These are phyloP conservation scores for Lampris megalopsis DNA, from an alignment of 2,113 vertebrate species.

Conservation along the genomic window DNA sequence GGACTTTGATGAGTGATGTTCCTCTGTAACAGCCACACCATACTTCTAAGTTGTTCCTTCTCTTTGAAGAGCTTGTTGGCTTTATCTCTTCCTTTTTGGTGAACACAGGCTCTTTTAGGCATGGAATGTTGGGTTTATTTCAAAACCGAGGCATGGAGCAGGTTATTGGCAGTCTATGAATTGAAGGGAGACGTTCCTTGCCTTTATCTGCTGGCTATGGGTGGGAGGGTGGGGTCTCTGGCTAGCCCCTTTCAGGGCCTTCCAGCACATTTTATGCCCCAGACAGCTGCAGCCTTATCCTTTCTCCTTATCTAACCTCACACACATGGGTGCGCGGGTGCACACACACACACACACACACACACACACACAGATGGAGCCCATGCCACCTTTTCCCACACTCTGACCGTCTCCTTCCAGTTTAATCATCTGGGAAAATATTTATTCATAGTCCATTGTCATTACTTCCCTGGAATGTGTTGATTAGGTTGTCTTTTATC, in stretches of 20 bases:
- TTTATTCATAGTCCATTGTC: constrained; percentile 65
- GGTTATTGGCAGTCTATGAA: constrained; percentile 38
- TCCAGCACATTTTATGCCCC: constrained; percentile 40
- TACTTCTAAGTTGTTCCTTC: background rate
- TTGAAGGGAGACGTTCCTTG: constrained; percentile 46
- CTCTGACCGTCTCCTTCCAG: constrained; percentile 37
- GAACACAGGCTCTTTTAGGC: constrained; percentile 19
- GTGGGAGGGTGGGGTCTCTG: constrained; percentile 31
- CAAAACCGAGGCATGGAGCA: constrained; percentile 35
- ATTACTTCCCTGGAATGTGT: constrained; percentile 59
- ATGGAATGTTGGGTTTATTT: constrained; percentile 31
- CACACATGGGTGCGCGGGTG: constrained; percentile 29
- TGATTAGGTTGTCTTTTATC: constrained; percentile 67
- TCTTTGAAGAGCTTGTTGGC: constrained; percentile 12
- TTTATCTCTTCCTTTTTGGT: constrained; percentile 7
- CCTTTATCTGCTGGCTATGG: constrained; percentile 36
- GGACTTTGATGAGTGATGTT: constrained; percentile 21
- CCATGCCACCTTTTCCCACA: constrained; percentile 38
- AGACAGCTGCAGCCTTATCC: constrained; percentile 67
- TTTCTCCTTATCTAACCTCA: constrained; percentile 52
- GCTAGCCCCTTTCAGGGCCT: constrained; percentile 35
- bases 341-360: background rate
- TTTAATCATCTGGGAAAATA: constrained; percentile 74
- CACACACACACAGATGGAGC: background rate
- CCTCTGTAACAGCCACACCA: constrained; percentile 3